phyloP scores from a whole-genome alignment of 2,113 vertebrate species.

The Siniperca chuatsi region DNA sequence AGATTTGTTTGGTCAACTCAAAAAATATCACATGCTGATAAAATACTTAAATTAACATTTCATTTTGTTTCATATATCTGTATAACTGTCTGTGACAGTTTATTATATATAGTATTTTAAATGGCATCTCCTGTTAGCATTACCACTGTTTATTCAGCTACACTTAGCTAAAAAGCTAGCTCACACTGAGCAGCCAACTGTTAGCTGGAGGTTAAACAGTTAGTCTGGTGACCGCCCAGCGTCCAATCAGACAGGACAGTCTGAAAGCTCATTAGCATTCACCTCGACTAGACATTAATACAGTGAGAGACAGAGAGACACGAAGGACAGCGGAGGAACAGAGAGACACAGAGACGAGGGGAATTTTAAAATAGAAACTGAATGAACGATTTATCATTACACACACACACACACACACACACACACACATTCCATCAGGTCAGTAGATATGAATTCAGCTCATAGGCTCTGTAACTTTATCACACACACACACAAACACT shows the following conservation, averaged over 20 bases:
- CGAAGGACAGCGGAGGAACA: slow-evolving; percentile 50
- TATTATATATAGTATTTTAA: too few species aligned
- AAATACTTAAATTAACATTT: too few species aligned
- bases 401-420: slow-evolving; percentile 32
- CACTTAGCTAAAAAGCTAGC: not conserved
- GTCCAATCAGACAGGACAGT: slow-evolving; percentile 58
- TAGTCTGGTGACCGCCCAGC: slow-evolving; percentile 1
- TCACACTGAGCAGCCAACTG: not conserved
- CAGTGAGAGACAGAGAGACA: slow-evolving; percentile 25
- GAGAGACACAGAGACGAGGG: slow-evolving; percentile 51
- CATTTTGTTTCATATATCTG: too few species aligned
- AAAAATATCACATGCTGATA: too few species aligned
- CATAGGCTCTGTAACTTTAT: too few species aligned
- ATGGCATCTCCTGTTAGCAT: not conserved
- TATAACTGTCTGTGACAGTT: too few species aligned
- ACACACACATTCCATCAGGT: slow-evolving; percentile 16
- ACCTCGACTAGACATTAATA: slow-evolving; percentile 37
- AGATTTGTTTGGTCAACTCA: too few species aligned
- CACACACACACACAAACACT: not conserved
- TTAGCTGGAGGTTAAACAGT: slow-evolving; percentile 38
- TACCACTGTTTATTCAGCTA: not conserved
- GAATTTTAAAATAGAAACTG: slow-evolving; percentile 55
- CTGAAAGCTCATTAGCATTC: slow-evolving; percentile 64
- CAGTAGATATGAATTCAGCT: slow-evolving; percentile 52
- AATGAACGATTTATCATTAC: slow-evolving; percentile 45